These are phyloP conservation scores for Aphaenogaster rudis DNA, from an alignment of 1,140 invertebrate genomes.

Conservation along the genomic window DNA sequence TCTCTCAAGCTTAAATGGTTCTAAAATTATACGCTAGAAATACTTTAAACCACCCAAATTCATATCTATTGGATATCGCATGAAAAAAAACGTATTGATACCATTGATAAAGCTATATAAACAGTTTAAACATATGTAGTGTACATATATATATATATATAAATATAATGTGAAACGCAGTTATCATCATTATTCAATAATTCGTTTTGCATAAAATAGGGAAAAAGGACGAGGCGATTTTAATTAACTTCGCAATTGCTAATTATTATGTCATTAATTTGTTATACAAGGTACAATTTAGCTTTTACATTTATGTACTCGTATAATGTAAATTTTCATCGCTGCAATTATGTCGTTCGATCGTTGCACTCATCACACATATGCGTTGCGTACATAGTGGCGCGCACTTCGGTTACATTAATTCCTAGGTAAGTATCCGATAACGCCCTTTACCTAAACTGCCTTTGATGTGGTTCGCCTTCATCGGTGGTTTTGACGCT, in stretches of 20 bases:
- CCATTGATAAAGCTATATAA: neutral
- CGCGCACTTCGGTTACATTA: conserved; percentile 44
- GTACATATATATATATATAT: neutral
- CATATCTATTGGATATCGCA: neutral
- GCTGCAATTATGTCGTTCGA: conserved; percentile 44
- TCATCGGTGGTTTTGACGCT: conserved; percentile 4
- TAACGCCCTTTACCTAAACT: conserved; percentile 43
- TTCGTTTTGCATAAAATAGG: conserved; percentile 19
- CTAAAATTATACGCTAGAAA: neutral
- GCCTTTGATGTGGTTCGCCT: conserved; percentile 38
- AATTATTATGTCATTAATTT: conserved; percentile 58
- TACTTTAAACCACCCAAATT: neutral
- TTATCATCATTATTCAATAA: conserved; percentile 27
- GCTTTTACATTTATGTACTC: conserved; percentile 10
- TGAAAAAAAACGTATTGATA: neutral
- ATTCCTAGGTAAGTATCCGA: conserved; percentile 50
- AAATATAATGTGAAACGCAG: neutral
- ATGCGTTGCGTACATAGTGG: neutral
- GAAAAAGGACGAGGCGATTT: conserved; percentile 32
- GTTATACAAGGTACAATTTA: conserved; percentile 43
- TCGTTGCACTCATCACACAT: conserved; percentile 35
- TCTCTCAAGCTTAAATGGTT: neutral
- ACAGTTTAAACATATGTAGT: neutral
- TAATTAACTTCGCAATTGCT: conserved; percentile 56
- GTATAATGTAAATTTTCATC: conserved; percentile 35